Base-by-base conservation (phyloP, 2,113 vertebrate species). In the Ceyx margarethae region DNA sequence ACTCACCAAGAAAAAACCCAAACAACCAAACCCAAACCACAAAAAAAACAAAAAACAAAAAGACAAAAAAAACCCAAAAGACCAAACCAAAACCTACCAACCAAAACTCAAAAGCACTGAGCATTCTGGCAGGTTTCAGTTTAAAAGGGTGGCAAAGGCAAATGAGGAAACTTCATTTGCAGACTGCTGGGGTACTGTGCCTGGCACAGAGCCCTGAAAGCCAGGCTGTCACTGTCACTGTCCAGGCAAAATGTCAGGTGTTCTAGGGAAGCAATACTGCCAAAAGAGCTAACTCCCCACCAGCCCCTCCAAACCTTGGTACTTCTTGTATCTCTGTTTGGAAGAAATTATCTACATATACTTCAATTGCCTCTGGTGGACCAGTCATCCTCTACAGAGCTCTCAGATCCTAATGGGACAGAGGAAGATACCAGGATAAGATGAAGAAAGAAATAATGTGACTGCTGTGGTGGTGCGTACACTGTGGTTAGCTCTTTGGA, bases 251-350 rank as follows among this genome's bases (percentile, higher is more conserved):
- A 76, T 20, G 45, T 13, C 1, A 2, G 20, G 2, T 4, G 3
- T 4, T 21, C 26, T 76, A 57, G 29, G 13, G 54, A 54, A 80
- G 12, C 18, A 53, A n/a, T 22, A 42, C 29, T 46, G 11, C 10
- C 43, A 42, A 40, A 79, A 73, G 3, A 3, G 2, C 35, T 56
- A 46, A 20, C 3, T 3, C 8, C 6, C 0, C 8, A 48, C 8
- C 21, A 68, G 43, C 21, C 8, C 5, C 53, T 71, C 43, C 37
- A 83, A 25, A 33, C 3, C 3, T 92, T 66, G 35, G 25, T 10
- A 42, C 11, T 76, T 68, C n/a, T 85, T 77, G 17, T 40, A 23
- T 5, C 10, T 18, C 25, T 56, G 28, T 15, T 73, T 25, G 19
- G 26, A 65, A 87, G 45, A 81, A 89, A 79, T 57, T 64, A 60